A percentile compares a stretch with the other conserved stretches of the same genome.
Conservation (phyloP, 1,140 invertebrate species). For the Drosophila mauritiana region DNA sequence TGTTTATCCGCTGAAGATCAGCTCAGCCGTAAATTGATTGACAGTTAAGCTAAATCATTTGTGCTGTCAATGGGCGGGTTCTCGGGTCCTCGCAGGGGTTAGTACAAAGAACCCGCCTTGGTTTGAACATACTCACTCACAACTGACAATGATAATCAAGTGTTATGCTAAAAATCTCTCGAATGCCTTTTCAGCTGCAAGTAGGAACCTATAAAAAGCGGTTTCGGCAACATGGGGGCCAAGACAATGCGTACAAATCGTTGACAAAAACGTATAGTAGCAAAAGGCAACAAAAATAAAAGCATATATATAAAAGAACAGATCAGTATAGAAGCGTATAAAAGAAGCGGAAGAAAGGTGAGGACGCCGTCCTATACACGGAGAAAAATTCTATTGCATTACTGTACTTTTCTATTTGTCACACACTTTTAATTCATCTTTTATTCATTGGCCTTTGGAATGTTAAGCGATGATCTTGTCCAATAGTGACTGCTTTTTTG, state of each 20-base stretch:
- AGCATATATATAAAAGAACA: not conserved
- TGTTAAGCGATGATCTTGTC: too few species aligned
- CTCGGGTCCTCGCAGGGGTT: not conserved
- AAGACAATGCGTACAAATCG: conserved; percentile 84
- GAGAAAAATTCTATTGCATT: not conserved
- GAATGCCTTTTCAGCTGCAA: conserved; percentile 34
- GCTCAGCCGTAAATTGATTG: conserved; percentile 60
- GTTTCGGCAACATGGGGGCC: not conserved
- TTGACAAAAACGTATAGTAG: conserved; percentile 84
- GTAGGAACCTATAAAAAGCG: not conserved
- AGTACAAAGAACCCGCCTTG: conserved; percentile 62
- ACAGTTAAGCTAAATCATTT: conserved; percentile 76
- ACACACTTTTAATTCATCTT: too few species aligned
- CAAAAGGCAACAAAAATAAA: conserved; percentile 27
- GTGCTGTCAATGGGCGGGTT: conserved; percentile 48
- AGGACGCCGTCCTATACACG: conserved; percentile 2
- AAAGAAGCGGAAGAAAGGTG: conserved; percentile 2
- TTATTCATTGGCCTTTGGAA: too few species aligned
- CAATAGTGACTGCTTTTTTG: not conserved
- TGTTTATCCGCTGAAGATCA: conserved; percentile 17
- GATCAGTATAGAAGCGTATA: conserved; percentile 2
- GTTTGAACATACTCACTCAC: conserved; percentile 56
- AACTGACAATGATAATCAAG: conserved; percentile 80
- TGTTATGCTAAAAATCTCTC: conserved; percentile 78
- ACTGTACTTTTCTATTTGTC: too few species aligned